Conservation (phyloP, 2,113 vertebrate genomes). For the Pseudorectes ferrugineus region DNA sequence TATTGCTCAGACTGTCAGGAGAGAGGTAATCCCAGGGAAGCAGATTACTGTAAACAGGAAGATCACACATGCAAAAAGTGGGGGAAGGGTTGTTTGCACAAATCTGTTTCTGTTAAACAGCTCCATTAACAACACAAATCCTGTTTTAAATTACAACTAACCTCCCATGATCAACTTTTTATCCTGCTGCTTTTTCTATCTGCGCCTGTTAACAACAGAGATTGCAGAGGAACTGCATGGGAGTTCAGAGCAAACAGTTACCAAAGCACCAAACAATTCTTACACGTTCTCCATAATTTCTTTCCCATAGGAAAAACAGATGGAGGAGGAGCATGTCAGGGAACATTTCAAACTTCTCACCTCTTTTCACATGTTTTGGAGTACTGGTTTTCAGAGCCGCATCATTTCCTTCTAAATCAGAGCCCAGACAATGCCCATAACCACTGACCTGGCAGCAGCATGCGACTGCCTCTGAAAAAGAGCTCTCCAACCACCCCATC, state of each 20-base stretch:
- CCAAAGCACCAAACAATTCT: not conserved
- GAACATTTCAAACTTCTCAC: constrained; percentile 2
- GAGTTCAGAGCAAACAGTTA: not conserved
- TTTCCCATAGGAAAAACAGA: not conserved
- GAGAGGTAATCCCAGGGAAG: constrained; percentile 68
- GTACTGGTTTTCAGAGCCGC: not conserved
- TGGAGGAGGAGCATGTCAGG: not conserved
- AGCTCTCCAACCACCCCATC: not conserved
- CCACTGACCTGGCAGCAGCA: not conserved
- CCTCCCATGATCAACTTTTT: not conserved
- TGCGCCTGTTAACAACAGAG: not conserved
- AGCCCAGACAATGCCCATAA: not conserved
- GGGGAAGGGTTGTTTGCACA: constrained; percentile 33
- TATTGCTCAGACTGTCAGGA: constrained; percentile 13
- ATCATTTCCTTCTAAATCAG: not conserved
- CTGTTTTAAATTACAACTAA: constrained; percentile 22
- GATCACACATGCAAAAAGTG: constrained; percentile 21
- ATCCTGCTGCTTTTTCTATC: not conserved
- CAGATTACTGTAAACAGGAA: constrained; percentile 70
- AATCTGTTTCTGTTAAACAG: constrained; percentile 51
- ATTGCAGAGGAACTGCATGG: not conserved
- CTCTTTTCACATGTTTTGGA: not conserved
- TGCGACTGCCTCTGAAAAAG: not conserved
- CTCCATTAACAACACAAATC: constrained; percentile 53
- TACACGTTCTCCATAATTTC: not conserved